Evolutionary conservation across 2,113 vertebrate species (phyloP), one percentile per base, ranked within the genome.

Genomic region (Hystrix cristata): DNA sequence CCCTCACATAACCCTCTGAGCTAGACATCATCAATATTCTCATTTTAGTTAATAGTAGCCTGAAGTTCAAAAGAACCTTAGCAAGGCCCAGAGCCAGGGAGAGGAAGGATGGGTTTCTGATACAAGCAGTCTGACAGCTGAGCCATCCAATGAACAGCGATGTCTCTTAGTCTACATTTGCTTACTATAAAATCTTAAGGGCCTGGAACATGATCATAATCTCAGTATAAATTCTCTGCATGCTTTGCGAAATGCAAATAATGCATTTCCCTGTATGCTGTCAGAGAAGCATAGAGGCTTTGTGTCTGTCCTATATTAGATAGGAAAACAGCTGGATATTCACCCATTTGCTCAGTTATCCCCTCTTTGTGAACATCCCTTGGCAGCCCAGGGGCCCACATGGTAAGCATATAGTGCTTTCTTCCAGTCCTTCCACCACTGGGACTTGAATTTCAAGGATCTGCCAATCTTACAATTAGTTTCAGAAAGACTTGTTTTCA

Each of bases 401-500:
- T 46, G 92, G 62, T 88, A 29, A 93, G 53, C 18, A 9, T 34
- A 64, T 1, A 74, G 83, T 69, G 34, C 67, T 83, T 15, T 95
- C 62, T 90, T 91, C 74, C 94, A 88, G 95, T 79, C 87, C 48
- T 88, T 84, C 29, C 48, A 95, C 65, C n/a, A 71, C 51, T 76
- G 94, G 71, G 46, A 78, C 59, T 87, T 89, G 65, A 96, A 94
- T 96, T 90, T 91, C 79, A 96, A 90, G 88, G 81, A 81, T 93
- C 89, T 97, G 89, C 71, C 83, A 64, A 84, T 76, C 91, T 92
- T 96, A 94, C 57, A 92, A 96, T 97, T 94, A 87, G 80, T 93
- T 97, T 97, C 94, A 90, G 93, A 97, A 96, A 97, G 90, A 88
- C 46, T 95, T 97, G 90, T 96, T 98, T 97, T 96, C 96, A 88